Base-by-base conservation (phyloP, 2,113 vertebrate species). In the Grallaria varia region DNA sequence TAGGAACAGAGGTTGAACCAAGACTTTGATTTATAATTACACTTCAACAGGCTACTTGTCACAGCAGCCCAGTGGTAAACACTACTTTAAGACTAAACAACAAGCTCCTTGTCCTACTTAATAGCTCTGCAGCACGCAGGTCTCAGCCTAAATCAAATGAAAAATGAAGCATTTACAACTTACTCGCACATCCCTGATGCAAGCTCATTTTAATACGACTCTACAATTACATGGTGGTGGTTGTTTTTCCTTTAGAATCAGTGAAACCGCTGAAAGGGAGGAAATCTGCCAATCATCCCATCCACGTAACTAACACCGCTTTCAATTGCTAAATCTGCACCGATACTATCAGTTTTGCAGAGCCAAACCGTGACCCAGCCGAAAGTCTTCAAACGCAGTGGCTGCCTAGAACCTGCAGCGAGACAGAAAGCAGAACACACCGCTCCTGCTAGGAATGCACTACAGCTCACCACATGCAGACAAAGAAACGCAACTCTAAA, bases 31-130 rank as follows among this genome's bases (percentile, higher is more conserved):
- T 78, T 86, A 81, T 64, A 92, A 71, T 81, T 96, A 67, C 75
- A 96, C 86, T 96, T 97, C 95, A 97, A 91, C 96, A 94, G 81
- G 50, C 84, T 92, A 76, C 90, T 95, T 80, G 94, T 95, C 96
- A 93, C 75, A 95, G 90, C 58, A 94, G 78, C 59, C 90, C 74
- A 72, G 56, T 20, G 82, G 66, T 56, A 93, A 80, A 81, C 62
- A 87, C 59, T 60, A 39, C 45, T 37, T 44, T 55, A 94, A 55
- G n/a, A 76, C 62, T 76, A 35, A 53, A 83, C 25, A 59, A 89
- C 28, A 59, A 62, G 31, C 87, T 89, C 75, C 25, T 9, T 86
- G 63, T 55, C 49, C 44, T 74, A 63, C 23, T 84, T 58, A 52
- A 50, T 21, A 79, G 31, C 33, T 84, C 73, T 63, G 60, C 15